Conservation (phyloP, 2,797 vertebrate genomes). For the Neomorphus geoffroyi region DNA sequence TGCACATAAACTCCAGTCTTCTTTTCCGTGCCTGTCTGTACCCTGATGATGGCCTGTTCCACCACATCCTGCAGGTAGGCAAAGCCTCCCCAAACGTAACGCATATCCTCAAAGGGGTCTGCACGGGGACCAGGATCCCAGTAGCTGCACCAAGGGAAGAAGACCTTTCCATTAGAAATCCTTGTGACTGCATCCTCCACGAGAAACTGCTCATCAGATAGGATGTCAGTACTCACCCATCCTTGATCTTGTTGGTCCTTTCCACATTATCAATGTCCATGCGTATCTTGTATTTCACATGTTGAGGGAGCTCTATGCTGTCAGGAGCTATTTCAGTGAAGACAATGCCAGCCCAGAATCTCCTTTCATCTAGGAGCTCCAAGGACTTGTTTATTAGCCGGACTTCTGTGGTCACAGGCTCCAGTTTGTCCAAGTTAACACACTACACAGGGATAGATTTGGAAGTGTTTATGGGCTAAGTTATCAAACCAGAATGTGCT, state of each 20-base stretch:
- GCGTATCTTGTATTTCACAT: slow-evolving; percentile 96
- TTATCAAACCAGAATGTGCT: neutral
- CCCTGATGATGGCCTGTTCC: slow-evolving; percentile 93
- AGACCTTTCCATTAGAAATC: neutral
- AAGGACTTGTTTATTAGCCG: slow-evolving; percentile 92
- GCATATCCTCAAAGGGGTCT: slow-evolving; percentile 96
- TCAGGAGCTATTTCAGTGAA: slow-evolving; percentile 85
- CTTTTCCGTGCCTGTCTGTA: slow-evolving; percentile 87
- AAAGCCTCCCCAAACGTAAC: slow-evolving; percentile 97
- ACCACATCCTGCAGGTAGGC: slow-evolving; percentile 95
- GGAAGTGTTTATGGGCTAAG: neutral
- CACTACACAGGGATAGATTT: slow-evolving; percentile 78
- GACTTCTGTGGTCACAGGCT: slow-evolving; percentile 90
- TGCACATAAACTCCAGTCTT: slow-evolving; percentile 93
- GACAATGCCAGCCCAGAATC: slow-evolving; percentile 97
- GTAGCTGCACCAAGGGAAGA: slow-evolving; percentile 79
- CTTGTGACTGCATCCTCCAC: neutral
- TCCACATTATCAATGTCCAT: slow-evolving; percentile 99
- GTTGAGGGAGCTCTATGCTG: slow-evolving; percentile 84
- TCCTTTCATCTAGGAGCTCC: slow-evolving; percentile 89
- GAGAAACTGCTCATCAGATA: neutral
- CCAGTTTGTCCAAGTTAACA: slow-evolving; percentile 95
- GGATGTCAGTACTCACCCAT: slow-evolving; percentile 79
- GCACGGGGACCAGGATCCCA: slow-evolving; percentile 98
- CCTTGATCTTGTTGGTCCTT: slow-evolving; percentile 98